A percentile compares a stretch with the other conserved stretches of the same genome.
Conservation (phyloP, 2,797 vertebrate genomes). For the Pogoniulus pusillus region DNA sequence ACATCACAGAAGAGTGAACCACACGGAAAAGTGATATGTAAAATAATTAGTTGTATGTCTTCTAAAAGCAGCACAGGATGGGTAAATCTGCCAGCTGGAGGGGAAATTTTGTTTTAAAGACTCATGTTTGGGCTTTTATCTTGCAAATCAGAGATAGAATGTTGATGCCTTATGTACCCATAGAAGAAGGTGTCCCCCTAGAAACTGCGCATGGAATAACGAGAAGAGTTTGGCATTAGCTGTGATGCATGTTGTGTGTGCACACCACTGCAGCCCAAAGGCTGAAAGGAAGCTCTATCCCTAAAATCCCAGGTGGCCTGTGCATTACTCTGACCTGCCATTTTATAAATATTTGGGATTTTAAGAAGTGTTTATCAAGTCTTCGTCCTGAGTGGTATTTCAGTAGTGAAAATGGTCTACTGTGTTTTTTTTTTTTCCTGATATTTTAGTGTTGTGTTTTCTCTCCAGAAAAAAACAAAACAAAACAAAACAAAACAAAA, state of each 20-base stretch:
- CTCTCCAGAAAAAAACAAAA: background rate
- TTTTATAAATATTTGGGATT: background rate
- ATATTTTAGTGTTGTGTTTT: background rate
- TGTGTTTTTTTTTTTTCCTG: background rate
- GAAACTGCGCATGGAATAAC: background rate
- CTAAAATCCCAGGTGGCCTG: background rate
- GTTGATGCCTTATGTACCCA: background rate
- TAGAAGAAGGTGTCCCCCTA: background rate
- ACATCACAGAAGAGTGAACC: background rate
- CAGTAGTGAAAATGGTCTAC: background rate
- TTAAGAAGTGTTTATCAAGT: background rate
- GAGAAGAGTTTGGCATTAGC: background rate
- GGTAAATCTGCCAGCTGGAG: constrained; percentile 1
- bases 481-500: too few species aligned
- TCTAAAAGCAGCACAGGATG: background rate
- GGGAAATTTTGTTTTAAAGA: background rate
- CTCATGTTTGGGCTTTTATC: background rate
- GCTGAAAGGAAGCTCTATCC: background rate
- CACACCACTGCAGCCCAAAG: background rate
- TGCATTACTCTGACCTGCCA: background rate
- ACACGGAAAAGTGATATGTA: background rate
- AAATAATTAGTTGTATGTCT: background rate
- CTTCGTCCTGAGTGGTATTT: background rate
- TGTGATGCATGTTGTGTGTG: background rate
- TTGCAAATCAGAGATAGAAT: background rate